phyloP scores from a whole-genome alignment of 2,797 vertebrate genomes.

The Sebastolobus altivelis region DNA sequence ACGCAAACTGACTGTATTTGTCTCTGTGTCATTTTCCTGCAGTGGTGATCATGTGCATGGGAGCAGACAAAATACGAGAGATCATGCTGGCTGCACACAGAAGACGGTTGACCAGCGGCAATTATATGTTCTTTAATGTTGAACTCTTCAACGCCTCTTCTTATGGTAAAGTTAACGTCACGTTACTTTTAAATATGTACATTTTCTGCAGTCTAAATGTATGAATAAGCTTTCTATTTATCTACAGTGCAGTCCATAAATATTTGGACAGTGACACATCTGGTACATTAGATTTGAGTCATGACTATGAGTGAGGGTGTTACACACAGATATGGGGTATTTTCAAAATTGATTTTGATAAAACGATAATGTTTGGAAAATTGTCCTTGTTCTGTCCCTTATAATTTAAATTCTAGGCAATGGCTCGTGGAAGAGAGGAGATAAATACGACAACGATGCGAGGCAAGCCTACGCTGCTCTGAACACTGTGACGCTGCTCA shows the following conservation, averaged over 20 bases:
- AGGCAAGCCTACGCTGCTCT: slow-evolving; percentile 92
- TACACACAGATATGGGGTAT: neutral
- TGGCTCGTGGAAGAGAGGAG: slow-evolving; percentile 95
- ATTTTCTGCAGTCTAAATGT: neutral
- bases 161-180: slow-evolving; percentile 87
- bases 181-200: neutral
- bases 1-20: neutral
- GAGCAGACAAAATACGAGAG: slow-evolving; percentile 89
- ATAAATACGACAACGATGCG: slow-evolving; percentile 92
- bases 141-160: slow-evolving; percentile 97
- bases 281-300: neutral
- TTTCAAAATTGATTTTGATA: neutral
- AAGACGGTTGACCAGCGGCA: slow-evolving; percentile 90
- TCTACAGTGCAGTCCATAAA: neutral
- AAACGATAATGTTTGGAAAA: neutral
- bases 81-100: slow-evolving; percentile 95
- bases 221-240: neutral
- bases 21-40: slow-evolving; percentile 60
- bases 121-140: slow-evolving; percentile 95
- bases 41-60: slow-evolving; percentile 98
- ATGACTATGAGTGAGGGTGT: neutral
- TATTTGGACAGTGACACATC: neutral
- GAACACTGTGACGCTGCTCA: slow-evolving; percentile 94
- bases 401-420: slow-evolving; percentile 87
- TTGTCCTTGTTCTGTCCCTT: slow-evolving; percentile 8